Evolutionary conservation across 2,888 invertebrate species (phyloP), one percentile per base, ranked within the genome.

Genomic region (Steinernema hermaphroditum): DNA sequence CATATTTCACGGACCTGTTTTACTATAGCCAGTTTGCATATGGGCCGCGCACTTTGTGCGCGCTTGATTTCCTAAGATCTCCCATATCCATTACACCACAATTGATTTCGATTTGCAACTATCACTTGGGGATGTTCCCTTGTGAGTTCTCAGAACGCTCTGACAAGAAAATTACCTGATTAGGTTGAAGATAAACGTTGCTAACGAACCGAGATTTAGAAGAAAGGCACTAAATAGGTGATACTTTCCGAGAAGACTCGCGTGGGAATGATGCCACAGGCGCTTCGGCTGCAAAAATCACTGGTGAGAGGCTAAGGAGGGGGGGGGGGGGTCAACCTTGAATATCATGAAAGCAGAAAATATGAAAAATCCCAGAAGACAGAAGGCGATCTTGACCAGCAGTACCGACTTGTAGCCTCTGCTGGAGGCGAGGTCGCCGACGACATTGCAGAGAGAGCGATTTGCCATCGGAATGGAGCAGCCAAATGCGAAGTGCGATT

Each of bases 361-460:
- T 16, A 62, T 34, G n/a, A 62, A 14, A 1, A 62, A 12, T 62
- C 62, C 62, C 1, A 62, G 29, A 32, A 62, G 2, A 29, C 62
- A 62, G 29, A 62, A 16, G 9, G 27, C 16, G n/a, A 62, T 62
- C 29, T 62, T 62, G 12, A 32, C 62, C 32, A 12, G 6, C 2
- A 62, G 62, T 29, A 62, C 62, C 32, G 27, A 27, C 27, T 62
- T 62, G 62, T 62, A 62, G 62, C 62, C 62, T 12, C 32, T 29
- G 62, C 62, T 62, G 62, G n/a, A 62, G 12, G 62, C 62, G 62
- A 62, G 62, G 16, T 62, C 62, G 62, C 62, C 62, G 19, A 27
- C 62, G 32, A 62, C 29, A 19, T 29, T 19, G 34, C 62, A 62
- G 62, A 16, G 29, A 14, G 62, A 62, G n/a, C 62, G 29, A 16